These are phyloP conservation scores for Serinus canaria DNA, from an alignment of 2,113 vertebrate genomes.

Conservation along the genomic window DNA sequence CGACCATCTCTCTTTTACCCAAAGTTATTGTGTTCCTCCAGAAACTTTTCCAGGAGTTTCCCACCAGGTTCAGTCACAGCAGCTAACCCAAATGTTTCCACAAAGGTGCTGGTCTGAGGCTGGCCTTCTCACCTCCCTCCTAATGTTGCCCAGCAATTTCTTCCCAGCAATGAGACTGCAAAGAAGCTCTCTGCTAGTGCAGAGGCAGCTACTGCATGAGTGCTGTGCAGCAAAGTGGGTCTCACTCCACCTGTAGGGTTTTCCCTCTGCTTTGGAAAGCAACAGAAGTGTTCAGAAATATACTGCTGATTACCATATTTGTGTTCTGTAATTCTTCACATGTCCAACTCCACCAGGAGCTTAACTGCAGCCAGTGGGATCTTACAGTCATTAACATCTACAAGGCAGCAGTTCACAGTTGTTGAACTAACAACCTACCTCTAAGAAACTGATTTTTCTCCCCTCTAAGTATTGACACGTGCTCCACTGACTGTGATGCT, in stretches of 20 bases:
- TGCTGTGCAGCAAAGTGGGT: not conserved
- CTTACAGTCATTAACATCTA: conserved; percentile 64
- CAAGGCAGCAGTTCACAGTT: conserved; percentile 56
- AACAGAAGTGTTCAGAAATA: conserved; percentile 34
- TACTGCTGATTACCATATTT: conserved; percentile 39
- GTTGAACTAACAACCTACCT: conserved; percentile 49
- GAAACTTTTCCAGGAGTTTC: not conserved
- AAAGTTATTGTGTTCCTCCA: not conserved
- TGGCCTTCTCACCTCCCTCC: not conserved
- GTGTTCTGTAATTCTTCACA: conserved; percentile 54
- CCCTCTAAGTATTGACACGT: conserved; percentile 45
- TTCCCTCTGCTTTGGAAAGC: not conserved
- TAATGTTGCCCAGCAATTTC: not conserved
- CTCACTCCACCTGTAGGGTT: not conserved
- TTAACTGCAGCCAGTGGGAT: conserved; percentile 62
- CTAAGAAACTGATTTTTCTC: conserved; percentile 61
- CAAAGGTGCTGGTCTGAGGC: not conserved
- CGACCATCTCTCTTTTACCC: accelerated
- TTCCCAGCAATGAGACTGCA: not conserved
- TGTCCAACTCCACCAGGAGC: conserved; percentile 49
- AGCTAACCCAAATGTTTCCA: not conserved
- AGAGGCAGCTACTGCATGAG: not conserved
- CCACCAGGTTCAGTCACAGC: not conserved
- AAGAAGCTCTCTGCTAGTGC: not conserved
- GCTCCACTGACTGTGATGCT: conserved; percentile 37